Evolutionary conservation across 2,113 vertebrate species (phyloP).

Genomic region (Hydrochoerus hydrochaeris): DNA sequence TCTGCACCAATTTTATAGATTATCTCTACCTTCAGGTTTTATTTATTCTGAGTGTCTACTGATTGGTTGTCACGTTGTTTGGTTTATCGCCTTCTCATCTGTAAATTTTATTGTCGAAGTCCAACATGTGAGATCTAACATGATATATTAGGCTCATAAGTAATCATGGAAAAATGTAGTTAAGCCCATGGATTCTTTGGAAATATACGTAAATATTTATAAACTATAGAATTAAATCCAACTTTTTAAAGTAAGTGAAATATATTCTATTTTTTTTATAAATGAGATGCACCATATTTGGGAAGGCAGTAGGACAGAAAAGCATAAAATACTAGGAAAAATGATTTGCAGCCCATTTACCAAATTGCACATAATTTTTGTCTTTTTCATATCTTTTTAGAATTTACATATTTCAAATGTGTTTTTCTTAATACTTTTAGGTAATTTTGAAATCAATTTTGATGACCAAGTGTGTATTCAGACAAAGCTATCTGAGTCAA

Average conservation of each 20-base stretch:
- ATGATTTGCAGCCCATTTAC: conserved; percentile 66
- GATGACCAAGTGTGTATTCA: conserved; percentile 74
- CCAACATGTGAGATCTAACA: conserved; percentile 80
- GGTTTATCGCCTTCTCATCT: conserved; percentile 77
- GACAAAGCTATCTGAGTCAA: conserved; percentile 79
- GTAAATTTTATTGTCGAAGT: conserved; percentile 83
- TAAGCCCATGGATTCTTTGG: conserved; percentile 85
- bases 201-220: conserved; percentile 89
- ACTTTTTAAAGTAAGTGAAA: conserved; percentile 84
- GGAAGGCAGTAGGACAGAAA: conserved; percentile 76
- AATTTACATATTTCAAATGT: conserved; percentile 51
- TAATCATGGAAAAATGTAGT: conserved; percentile 86
- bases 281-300: conserved; percentile 79
- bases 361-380: conserved; percentile 58
- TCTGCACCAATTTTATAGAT: conserved; percentile 71
- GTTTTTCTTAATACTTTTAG: conserved; percentile 53
- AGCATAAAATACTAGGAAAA: conserved; percentile 74
- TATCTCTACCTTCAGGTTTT: conserved; percentile 61
- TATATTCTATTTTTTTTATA: conserved; percentile 81
- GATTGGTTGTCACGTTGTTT: conserved; percentile 78
- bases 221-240: conserved; percentile 86
- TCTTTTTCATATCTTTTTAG: conserved; percentile 66
- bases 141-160: conserved; percentile 86
- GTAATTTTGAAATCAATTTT: conserved; percentile 77
- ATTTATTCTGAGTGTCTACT: conserved; percentile 52